Evolutionary conservation across 2,888 invertebrate genomes (phyloP).

Genomic region (Oxyscelio sp.): DNA sequence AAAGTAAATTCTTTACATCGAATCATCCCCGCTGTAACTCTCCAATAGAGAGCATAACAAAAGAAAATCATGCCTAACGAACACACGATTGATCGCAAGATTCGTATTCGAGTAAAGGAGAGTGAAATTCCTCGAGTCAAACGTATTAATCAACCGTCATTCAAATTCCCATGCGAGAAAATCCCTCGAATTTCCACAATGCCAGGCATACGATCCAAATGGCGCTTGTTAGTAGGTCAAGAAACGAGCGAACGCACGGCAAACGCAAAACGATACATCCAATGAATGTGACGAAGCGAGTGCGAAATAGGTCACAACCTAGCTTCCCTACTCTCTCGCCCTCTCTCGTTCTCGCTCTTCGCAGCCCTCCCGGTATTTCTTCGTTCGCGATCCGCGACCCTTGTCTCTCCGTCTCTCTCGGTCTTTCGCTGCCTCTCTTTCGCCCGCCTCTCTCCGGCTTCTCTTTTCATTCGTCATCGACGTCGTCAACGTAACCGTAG

Average conservation of each 20-base stretch:
- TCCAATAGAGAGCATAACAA: no score
- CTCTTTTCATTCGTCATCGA: no score
- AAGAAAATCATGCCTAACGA: neutral
- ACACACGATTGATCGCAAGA: slow-evolving; percentile 6
- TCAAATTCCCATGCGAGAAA: slow-evolving; percentile 19
- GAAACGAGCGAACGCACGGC: slow-evolving; percentile 33
- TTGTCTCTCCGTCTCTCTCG: neutral
- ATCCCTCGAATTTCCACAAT: slow-evolving; percentile 34
- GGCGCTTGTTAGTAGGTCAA: slow-evolving; percentile 40
- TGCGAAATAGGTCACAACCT: slow-evolving; percentile 56
- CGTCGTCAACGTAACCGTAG: no score
- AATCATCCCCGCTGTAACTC: no score
- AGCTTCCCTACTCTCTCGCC: slow-evolving; percentile 25
- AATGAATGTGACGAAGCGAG: slow-evolving; percentile 40
- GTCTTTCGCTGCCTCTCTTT: slow-evolving; percentile 37
- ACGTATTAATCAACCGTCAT: slow-evolving; percentile 28
- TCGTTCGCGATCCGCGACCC: slow-evolving; percentile 24
- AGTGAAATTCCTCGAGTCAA: slow-evolving; percentile 11
- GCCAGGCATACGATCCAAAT: slow-evolving; percentile 13
- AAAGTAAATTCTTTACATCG: no score
- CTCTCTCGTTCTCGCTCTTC: slow-evolving; percentile 13
- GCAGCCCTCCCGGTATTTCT: slow-evolving; percentile 39
- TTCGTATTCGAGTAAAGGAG: neutral
- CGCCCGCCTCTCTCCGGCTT: no score
- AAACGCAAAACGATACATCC: slow-evolving; percentile 53